Conservation (phyloP, 1,140 invertebrate species). For the Heliconius nattereri region DNA sequence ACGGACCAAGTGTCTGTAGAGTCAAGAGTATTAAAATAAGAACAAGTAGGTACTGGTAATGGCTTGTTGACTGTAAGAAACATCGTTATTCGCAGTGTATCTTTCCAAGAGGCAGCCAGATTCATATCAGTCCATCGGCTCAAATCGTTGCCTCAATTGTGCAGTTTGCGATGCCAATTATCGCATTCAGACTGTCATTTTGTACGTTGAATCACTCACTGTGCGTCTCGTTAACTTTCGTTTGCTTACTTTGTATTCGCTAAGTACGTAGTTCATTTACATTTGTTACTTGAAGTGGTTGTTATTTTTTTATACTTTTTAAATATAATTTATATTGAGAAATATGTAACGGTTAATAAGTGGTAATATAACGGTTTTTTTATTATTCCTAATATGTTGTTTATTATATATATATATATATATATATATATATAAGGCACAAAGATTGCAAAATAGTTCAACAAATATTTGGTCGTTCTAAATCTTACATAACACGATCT, state of each 20-base stretch:
- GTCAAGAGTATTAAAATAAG: too few relatives aligned
- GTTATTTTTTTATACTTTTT: neutral
- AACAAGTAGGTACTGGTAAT: neutral
- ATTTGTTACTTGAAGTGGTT: neutral
- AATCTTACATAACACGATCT: conserved; percentile 30
- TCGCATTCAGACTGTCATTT: conserved; percentile 44
- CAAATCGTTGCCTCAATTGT: conserved; percentile 54
- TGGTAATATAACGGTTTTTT: too few relatives aligned
- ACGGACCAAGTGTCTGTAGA: too few relatives aligned
- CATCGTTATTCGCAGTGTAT: neutral
- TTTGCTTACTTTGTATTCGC: conserved; percentile 13
- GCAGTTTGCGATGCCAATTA: conserved; percentile 55
- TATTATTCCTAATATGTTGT: neutral
- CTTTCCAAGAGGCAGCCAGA: neutral
- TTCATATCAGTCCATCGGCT: conserved; percentile 57
- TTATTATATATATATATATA: neutral
- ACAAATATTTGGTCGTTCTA: conserved; percentile 12
- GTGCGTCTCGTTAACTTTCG: conserved; percentile 49
- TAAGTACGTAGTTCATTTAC: neutral
- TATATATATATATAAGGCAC: neutral
- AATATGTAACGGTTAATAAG: too few relatives aligned
- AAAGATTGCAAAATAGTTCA: neutral
- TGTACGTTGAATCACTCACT: conserved; percentile 54
- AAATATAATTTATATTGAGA: too few relatives aligned
- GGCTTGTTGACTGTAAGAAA: neutral